Percentiles rank a stretch among this genome's conserved stretches.
These are phyloP conservation scores for Boloria euphrosyne DNA, from an alignment of 2,888 invertebrate species.

Conservation along the genomic window DNA sequence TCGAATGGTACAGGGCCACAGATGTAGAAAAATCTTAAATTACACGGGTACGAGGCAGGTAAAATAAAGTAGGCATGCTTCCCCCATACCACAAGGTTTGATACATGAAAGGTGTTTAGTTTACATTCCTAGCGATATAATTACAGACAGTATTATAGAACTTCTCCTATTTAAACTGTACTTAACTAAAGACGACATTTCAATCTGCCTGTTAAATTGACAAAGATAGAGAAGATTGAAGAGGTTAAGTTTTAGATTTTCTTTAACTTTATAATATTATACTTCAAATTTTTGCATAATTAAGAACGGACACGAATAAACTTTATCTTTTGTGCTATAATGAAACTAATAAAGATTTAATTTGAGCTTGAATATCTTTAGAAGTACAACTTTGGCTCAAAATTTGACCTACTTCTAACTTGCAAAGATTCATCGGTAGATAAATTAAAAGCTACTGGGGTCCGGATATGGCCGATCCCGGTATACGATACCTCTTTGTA, in stretches of 20 bases:
- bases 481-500: conserved; percentile 20
- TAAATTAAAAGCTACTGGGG: conserved; percentile 27
- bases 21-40: too few species aligned
- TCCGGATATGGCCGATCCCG: conserved; percentile 17
- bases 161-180: background rate
- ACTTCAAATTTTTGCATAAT: conserved; percentile 13
- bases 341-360: conserved; percentile 12
- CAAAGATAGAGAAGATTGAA: too few species aligned
- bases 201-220: too few species aligned
- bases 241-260: too few species aligned
- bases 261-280: conserved; percentile 6
- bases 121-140: background rate
- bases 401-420: conserved; percentile 25
- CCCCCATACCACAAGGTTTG: background rate
- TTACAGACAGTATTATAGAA: background rate
- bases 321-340: conserved; percentile 15
- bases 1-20: too few species aligned
- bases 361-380: conserved; percentile 10
- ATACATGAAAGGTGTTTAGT: background rate
- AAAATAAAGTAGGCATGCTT: too few species aligned
- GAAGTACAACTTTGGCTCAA: conserved; percentile 4
- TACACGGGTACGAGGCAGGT: too few species aligned
- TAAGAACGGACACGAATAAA: conserved; percentile 16
- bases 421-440: conserved; percentile 21
- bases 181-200: background rate